phyloP scores from a whole-genome alignment of 2,113 vertebrate genomes.

The Mobula birostris region DNA sequence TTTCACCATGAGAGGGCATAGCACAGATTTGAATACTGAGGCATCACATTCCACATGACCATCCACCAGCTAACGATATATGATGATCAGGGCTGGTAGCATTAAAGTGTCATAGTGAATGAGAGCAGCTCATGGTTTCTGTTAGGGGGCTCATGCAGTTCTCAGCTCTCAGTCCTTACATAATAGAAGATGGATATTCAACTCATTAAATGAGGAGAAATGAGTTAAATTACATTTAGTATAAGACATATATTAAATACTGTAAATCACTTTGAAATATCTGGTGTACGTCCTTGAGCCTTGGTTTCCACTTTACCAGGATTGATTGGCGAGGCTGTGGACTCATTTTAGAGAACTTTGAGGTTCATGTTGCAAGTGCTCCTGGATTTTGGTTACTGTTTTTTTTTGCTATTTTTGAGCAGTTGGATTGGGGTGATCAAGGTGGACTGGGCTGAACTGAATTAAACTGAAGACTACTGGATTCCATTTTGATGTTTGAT shows the following conservation, averaged over 20 bases:
- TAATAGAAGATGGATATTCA: too few species aligned
- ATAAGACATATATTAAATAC: background rate
- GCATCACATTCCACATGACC: background rate
- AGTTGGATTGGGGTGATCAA: too few species aligned
- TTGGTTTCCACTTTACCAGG: too few species aligned
- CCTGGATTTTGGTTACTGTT: too few species aligned
- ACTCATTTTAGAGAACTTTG: too few species aligned
- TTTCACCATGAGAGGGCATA: background rate
- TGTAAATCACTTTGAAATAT: background rate
- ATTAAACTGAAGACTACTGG: too few species aligned
- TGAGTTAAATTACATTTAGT: background rate
- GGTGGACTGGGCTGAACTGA: too few species aligned
- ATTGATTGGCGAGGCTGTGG: too few species aligned
- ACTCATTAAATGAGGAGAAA: background rate
- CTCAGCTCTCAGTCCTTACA: background rate
- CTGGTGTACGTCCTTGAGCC: background rate
- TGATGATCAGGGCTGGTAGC: background rate
- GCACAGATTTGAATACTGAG: background rate
- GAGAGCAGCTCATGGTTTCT: background rate
- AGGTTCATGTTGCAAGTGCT: too few species aligned
- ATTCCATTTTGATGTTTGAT: too few species aligned
- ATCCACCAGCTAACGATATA: background rate
- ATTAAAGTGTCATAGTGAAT: background rate
- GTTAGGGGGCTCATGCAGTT: background rate
- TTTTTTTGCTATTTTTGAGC: too few species aligned